Evolutionary conservation across 2,797 vertebrate species (phyloP).

Genomic region (Nothura maculosa): DNA sequence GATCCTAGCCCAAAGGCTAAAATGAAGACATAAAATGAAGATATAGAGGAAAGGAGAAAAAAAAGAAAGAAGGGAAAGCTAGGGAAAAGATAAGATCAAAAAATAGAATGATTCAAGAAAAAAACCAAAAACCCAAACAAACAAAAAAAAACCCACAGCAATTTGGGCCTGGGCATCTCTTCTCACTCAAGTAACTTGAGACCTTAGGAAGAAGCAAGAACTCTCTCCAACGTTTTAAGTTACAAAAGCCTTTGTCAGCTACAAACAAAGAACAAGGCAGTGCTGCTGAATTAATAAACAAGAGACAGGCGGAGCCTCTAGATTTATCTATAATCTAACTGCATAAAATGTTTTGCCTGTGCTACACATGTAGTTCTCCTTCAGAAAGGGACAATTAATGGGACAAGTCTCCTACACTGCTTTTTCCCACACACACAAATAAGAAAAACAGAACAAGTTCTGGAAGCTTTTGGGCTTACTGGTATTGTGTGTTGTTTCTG

Average conservation of each 20-base stretch:
- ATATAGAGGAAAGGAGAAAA: neutral
- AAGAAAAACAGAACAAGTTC: neutral
- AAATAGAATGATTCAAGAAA: neutral
- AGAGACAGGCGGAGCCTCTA: neutral
- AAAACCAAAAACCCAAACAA: too few relatives aligned
- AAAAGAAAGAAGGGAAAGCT: neutral
- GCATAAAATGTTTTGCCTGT: neutral
- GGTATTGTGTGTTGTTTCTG: neutral
- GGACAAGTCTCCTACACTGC: neutral
- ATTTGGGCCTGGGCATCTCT: neutral
- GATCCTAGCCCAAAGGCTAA: neutral
- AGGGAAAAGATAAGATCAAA: neutral
- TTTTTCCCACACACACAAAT: neutral
- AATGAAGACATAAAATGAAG: neutral
- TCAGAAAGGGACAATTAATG: neutral
- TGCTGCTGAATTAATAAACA: neutral
- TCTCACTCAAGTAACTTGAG: slow-evolving; percentile 4
- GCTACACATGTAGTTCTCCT: fast-evolving
- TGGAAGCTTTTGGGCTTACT: neutral
- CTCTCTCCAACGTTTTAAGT: neutral
- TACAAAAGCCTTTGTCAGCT: slow-evolving; percentile 54
- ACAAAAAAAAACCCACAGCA: too few relatives aligned
- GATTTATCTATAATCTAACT: neutral
- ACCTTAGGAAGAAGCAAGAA: neutral
- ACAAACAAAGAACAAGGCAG: slow-evolving; percentile 3